A percentile compares a stretch with the other conserved stretches of the same genome.
Evolutionary conservation across 1,140 invertebrate species (phyloP).

Genomic region (Drosophila mojavensis): DNA sequence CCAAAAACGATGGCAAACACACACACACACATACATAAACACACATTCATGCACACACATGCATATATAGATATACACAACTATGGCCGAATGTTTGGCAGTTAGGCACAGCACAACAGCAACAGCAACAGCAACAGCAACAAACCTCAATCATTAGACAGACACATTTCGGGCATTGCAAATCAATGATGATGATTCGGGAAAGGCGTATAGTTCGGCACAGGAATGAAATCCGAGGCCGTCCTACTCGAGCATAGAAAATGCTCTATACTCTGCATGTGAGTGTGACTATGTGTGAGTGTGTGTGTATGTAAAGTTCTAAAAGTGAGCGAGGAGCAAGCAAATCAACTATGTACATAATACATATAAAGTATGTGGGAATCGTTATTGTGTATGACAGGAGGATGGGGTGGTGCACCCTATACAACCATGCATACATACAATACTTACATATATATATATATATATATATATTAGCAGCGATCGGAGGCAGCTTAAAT

Average conservation of each 20-base stretch:
- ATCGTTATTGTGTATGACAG: constrained; percentile 15
- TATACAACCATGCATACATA: constrained; percentile 3
- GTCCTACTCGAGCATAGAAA: constrained; percentile 44
- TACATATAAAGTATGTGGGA: constrained; percentile 67
- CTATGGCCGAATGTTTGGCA: constrained; percentile 66
- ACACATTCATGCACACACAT: constrained; percentile 23
- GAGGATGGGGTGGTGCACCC: constrained; percentile 1
- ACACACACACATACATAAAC: constrained; percentile 50
- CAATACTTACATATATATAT: constrained; percentile 10
- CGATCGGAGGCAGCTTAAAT: constrained; percentile 72
- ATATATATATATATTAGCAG: constrained; percentile 24
- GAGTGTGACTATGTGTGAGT: constrained; percentile 18
- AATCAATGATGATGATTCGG: constrained; percentile 64
- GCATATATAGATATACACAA: constrained; percentile 1
- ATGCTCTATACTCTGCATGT: constrained; percentile 15
- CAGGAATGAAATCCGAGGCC: constrained; percentile 78
- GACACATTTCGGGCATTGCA: constrained; percentile 75
- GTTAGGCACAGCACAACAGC: constrained; percentile 62
- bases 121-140: constrained; percentile 64
- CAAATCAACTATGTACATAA: constrained; percentile 81
- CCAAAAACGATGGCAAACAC: constrained; percentile 82
- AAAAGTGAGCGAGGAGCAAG: constrained; percentile 58
- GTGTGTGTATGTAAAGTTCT: constrained; percentile 31
- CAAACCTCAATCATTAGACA: constrained; percentile 69
- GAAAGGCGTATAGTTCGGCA: constrained; percentile 61